Base-by-base conservation (phyloP, 2,888 invertebrate species). In the Cheilosia pagana region DNA sequence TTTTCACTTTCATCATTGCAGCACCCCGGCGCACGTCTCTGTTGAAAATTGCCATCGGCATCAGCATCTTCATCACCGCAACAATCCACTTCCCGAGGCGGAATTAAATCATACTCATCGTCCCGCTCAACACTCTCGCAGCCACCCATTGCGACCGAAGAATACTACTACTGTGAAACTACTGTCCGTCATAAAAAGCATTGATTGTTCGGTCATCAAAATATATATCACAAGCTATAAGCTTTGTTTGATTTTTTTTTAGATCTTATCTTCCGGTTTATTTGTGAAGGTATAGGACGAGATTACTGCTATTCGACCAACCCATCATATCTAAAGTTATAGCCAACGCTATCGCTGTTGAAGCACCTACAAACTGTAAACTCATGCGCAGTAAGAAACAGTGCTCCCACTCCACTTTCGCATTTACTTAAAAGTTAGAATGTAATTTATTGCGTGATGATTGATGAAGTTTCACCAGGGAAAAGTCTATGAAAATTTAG, bases 81-180 rank as follows among this genome's bases (percentile, higher is more conserved):
- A 14, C 50, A 50, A 6, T 12, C 2, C 8, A 10, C 23, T 23
- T 3, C 8, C 1, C 19, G n/a, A 45, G 12, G 21, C 12, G 5
- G 50, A 23, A 50, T 23, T 21, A 50, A 10, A 50, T 50, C 3
- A 5, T 50, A 23, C 53, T 53, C 53, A 16, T 53, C 28, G 8
- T 53, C 28, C 21, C 28, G 28, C 28, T 25, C 28, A n/a, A 28
- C 28, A 53, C 53, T 53, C 12, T 28, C 53, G 28, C 53, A 28
- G 3, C 53, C 14, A 25, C 53, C 53, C 53, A 28, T 53, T 28
- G 8, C 28, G 7, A 23, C 50, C 23, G 16, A 45, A 45, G 2
- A 45, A 16, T 19, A 45, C 0, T 45, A 45, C 45, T 45, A 19
- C 16, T 8, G 19, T 45, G 3, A 3, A 8, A 3, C 16, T 19